phyloP scores from a whole-genome alignment of 2,888 invertebrate species.

The Druceiella hillmani region DNA sequence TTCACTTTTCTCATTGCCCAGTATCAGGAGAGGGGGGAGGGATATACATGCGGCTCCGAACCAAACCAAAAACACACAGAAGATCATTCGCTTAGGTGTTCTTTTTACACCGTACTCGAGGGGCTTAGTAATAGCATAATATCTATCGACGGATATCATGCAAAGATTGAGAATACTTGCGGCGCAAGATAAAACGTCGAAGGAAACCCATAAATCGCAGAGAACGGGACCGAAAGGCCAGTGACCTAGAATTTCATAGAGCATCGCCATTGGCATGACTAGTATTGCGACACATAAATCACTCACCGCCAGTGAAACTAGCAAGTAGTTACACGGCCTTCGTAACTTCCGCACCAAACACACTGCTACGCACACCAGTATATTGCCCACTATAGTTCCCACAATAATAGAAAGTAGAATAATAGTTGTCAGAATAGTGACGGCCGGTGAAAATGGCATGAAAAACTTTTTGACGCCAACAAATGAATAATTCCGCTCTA shows the following conservation, averaged over 20 bases:
- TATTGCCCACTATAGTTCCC: constrained; percentile 82
- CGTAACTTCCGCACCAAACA: constrained; percentile 88
- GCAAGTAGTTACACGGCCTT: constrained; percentile 83
- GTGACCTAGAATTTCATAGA: constrained; percentile 86
- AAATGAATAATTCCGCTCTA: no score
- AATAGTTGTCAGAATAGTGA: constrained; percentile 63
- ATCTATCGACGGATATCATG: constrained; percentile 96
- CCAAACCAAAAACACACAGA: constrained; percentile 90
- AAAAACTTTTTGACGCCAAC: no score
- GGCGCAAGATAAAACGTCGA: constrained; percentile 95
- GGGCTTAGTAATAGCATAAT: constrained; percentile 89
- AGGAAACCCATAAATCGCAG: constrained; percentile 95
- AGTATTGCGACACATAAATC: constrained; percentile 93
- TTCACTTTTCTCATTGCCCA: constrained; percentile 79
- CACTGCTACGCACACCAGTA: constrained; percentile 92
- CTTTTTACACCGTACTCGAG: constrained; percentile 92
- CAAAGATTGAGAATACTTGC: constrained; percentile 98
- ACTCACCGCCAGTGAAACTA: constrained; percentile 93
- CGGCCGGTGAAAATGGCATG: constrained; percentile 39
- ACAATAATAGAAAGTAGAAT: constrained; percentile 70
- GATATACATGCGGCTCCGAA: constrained; percentile 89
- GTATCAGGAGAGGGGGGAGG: constrained; percentile 82
- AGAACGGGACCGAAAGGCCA: constrained; percentile 92
- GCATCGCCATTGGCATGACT: constrained; percentile 96
- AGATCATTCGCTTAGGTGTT: constrained; percentile 86